phyloP scores from a whole-genome alignment of 2,888 invertebrate species.

The Dimorphilus gyrociliatus region DNA sequence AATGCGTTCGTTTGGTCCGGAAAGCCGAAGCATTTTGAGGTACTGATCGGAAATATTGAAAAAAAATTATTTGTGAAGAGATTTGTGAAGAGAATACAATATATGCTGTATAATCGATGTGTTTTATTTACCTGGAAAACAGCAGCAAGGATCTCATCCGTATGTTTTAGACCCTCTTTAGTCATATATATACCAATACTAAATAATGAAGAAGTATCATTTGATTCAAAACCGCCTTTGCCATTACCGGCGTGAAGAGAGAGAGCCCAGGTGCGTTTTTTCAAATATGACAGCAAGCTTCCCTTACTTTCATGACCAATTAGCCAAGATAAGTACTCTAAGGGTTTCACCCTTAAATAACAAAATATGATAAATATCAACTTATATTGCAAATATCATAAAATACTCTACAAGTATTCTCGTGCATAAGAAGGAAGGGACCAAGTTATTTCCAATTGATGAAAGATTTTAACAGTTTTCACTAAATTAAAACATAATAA shows the following conservation, averaged over 20 bases:
- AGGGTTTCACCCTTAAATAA: conserved; percentile 47
- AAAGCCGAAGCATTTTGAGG: conserved; percentile 51
- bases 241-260: conserved; percentile 23
- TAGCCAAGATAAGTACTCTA: conserved; percentile 58
- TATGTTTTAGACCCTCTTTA: conserved; percentile 53
- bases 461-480: conserved; percentile 24
- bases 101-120: no score
- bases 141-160: conserved; percentile 44
- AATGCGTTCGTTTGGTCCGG: conserved; percentile 52
- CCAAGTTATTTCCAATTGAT: conserved; percentile 49
- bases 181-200: conserved; percentile 57
- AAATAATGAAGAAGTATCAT: conserved; percentile 59
- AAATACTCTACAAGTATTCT: no score
- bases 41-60: no score
- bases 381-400: no score
- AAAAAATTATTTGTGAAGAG: no score
- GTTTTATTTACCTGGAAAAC: not conserved
- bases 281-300: conserved; percentile 24
- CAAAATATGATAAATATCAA: conserved; percentile 1
- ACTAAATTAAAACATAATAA: conserved; percentile 14
- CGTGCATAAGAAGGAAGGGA: conserved; percentile 42
- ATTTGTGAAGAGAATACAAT: no score
- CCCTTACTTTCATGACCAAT: conserved; percentile 63
- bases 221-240: conserved; percentile 56
- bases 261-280: conserved; percentile 25